These are phyloP conservation scores for Hafferia zeledoni DNA, from an alignment of 2,797 vertebrate species.

Conservation along the genomic window DNA sequence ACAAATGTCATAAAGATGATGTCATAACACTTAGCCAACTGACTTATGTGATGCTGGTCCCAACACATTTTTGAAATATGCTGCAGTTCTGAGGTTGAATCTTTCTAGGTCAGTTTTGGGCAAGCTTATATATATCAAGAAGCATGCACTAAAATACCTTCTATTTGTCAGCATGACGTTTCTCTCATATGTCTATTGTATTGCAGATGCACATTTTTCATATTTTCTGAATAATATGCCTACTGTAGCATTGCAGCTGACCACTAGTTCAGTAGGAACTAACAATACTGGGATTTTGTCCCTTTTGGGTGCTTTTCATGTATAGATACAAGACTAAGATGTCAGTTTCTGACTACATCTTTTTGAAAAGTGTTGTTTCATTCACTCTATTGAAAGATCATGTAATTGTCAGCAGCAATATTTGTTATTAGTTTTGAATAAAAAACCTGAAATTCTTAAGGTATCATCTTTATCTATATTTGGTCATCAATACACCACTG, in stretches of 20 bases:
- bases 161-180: neutral
- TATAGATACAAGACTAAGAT: neutral
- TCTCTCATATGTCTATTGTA: neutral
- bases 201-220: neutral
- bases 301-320: neutral
- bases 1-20: conserved; percentile 38
- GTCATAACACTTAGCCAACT: neutral
- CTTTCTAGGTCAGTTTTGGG: neutral
- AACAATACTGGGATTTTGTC: neutral
- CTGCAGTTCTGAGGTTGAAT: neutral
- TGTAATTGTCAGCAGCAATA: neutral
- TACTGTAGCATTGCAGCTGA: neutral
- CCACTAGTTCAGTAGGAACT: neutral
- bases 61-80: neutral
- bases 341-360: neutral
- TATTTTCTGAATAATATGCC: neutral
- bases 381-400: neutral
- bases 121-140: neutral
- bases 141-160: neutral
- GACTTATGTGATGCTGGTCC: neutral
- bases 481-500: neutral
- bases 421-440: neutral
- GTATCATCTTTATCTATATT: neutral
- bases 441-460: neutral
- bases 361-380: neutral